Evolutionary conservation across 2,888 invertebrate species (phyloP), one percentile per base, ranked within the genome.

Genomic region (Agapostemon virescens): DNA sequence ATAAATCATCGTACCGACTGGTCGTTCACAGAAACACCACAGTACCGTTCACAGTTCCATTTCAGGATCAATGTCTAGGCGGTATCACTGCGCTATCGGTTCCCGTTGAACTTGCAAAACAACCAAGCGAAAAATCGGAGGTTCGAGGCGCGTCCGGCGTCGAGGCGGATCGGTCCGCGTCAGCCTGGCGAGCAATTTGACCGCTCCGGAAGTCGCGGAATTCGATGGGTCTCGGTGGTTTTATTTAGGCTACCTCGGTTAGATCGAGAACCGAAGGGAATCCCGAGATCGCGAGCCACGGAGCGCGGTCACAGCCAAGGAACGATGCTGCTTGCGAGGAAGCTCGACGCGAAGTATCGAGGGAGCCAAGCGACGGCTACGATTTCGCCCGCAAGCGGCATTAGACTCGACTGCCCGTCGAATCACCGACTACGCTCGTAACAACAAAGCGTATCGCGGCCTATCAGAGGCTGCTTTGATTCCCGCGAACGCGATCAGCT

Each of bases 1-100:
- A 83, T 93, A 93, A 88, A 93, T 92, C 92, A 92, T 92, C 67
- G 42, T 87, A 36, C 71, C 61, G 33, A 40, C 55, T 55, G 33
- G 42, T 23, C 30, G 40, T 63, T 17, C 63, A 45, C 61, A 23
- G 49, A 66, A 73, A 70, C 63, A 70, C 42, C 68, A 61, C 23
- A 38, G 45, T 20, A 45, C 17, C 40, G 45, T 58, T 84, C 79
- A 84, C 84, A 75, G 68, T 66, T 55, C 74, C 84, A 76, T 84
- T 64, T 40, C 17, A 33, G 40, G 36, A 30, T 40, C 69, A 38
- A 58, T 38, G 55, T 30, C 30, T 40, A 20, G 15, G 55, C 55
- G 26, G 2, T 64, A 38, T 64, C 64, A 38, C 64, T 23, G 36
- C 30, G 38, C 64, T 23, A 33, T 38, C 38, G 38, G 38, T 64